Evolutionary conservation across 2,113 vertebrate genomes (phyloP), one percentile per base, ranked within the genome.

Genomic region (Corydoras sp.): DNA sequence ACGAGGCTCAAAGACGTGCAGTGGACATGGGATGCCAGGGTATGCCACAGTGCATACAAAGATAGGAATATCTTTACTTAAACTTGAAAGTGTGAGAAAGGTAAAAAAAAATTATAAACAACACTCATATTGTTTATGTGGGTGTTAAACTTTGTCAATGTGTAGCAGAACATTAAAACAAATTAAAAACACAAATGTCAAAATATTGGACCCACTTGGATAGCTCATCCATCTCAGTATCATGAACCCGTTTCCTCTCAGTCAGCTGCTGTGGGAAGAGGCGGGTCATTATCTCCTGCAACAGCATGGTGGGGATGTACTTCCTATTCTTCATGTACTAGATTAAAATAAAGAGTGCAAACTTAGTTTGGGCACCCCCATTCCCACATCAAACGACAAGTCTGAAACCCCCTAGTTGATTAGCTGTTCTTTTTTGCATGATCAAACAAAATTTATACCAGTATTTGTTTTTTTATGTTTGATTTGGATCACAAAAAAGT

Each of bases 41-140:
- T 91, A 95, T 6, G 94, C 91, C 89, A 95, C 89, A 0, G 92
- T 93, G 87, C 94, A 95, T 15, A 95, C 92, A 0, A 96, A 95
- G 82, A 95, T 93, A 9, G 93, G 94, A 77, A 95, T 90, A 75
- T 91, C 91, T 76, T 86, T 92, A 14, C 90, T 93, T 29, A 95
- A 85, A 78, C 94, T 96, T 66, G 2, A 67, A 13, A 58, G 73
- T 43, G 35, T 43, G 3, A 64, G 10, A 50, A 43, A 56, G 54
- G 6, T 4, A 55, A n/a, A n/a, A 3, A 10, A 14, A 2, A 43
- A 43, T 43, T 43, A 43, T 43, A 43, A 43, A 43, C 7, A 43
- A 43, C 1, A 43, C 35, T 43, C 7, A 43, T 43, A 8, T 43
- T 43, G 35, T 43, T 43, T 8, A 43, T 43, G 35, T 4, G 35